A percentile compares a stretch with the other conserved stretches of the same genome.
Evolutionary conservation across 2,888 invertebrate genomes (phyloP).

Genomic region (Agrochola circellaris): DNA sequence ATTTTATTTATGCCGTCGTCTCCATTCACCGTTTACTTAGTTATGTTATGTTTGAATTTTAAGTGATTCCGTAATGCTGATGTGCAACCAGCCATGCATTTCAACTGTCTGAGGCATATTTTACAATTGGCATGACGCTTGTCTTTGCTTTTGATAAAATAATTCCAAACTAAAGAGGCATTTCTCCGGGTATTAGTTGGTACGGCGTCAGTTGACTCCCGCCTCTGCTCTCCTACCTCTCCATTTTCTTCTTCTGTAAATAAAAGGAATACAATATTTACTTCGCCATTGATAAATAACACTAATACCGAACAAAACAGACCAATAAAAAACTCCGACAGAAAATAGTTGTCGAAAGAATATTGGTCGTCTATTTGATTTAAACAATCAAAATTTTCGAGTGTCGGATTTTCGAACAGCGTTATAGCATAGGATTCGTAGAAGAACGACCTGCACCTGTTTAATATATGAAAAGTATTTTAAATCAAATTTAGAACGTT

Average conservation of each 20-base stretch:
- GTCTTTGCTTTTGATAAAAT: slow-evolving; percentile 34
- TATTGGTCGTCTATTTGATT: neutral
- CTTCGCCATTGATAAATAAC: neutral
- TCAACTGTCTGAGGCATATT: slow-evolving; percentile 18
- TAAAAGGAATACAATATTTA: neutral
- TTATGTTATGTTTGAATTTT: slow-evolving; percentile 13
- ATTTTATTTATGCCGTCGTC: neutral
- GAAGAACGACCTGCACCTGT: no score
- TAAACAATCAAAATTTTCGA: neutral
- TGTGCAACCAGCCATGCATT: slow-evolving; percentile 20
- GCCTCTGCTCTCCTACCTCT: neutral
- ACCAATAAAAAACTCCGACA: no score
- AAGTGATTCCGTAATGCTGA: slow-evolving; percentile 37
- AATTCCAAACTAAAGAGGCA: slow-evolving; percentile 33
- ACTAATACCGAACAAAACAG: no score
- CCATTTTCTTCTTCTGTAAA: neutral
- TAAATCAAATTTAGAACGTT: no score
- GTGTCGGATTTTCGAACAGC: neutral
- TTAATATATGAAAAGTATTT: no score
- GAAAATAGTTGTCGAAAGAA: neutral
- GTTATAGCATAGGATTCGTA: no score
- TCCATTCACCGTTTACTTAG: neutral
- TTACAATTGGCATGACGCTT: slow-evolving; percentile 7
- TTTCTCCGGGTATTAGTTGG: slow-evolving; percentile 9
- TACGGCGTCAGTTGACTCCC: no score